Evolutionary conservation across 2,888 invertebrate species (phyloP), one percentile per base, ranked within the genome.

Genomic region (Seladonia tumulorum): DNA sequence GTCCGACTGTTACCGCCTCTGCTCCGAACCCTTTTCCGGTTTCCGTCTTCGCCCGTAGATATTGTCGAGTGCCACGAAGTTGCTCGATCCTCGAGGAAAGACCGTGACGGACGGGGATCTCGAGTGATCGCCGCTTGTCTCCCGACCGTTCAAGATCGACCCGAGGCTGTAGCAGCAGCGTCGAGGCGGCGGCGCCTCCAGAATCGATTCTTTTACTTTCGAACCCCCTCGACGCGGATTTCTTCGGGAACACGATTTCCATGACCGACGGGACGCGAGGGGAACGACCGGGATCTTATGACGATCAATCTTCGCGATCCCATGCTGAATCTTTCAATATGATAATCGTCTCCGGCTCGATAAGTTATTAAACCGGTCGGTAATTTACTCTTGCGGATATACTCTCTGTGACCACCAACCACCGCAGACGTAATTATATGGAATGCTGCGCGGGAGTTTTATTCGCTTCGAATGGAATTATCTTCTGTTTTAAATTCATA

Each of bases 1-100:
- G 88, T 85, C 80, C 86, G 86, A 89, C 90, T 89, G 90, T 90
- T 88, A 88, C 83, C 76, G 53, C 79, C 72, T 79, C 72, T 71
- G 53, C 70, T 25, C 82, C 73, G 85, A 79, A 79, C 84, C 83
- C 81, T 90, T 77, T 76, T 71, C 71, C 79, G 76, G 60, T 81
- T 70, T 77, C 74, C 73, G 68, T 71, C 70, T 66, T 77, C 81
- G 77, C 53, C 81, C 73, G 75, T 89, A 82, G 82, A 85, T 89
- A 85, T 89, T 42, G 75, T 82, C 81, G 72, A 90, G 86, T 68
- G 78, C 85, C 80, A 76, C 84, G 88, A 84, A 88, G 81, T 89
- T 82, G 81, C 82, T 60, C 76, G 80, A 75, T 86, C 76, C 75
- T 74, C 71, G 49, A 60, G 45, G 70, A 39, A 47, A 63, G 63